Base-by-base conservation (phyloP, 1,140 invertebrate genomes). In the Zaprionus capensis region DNA sequence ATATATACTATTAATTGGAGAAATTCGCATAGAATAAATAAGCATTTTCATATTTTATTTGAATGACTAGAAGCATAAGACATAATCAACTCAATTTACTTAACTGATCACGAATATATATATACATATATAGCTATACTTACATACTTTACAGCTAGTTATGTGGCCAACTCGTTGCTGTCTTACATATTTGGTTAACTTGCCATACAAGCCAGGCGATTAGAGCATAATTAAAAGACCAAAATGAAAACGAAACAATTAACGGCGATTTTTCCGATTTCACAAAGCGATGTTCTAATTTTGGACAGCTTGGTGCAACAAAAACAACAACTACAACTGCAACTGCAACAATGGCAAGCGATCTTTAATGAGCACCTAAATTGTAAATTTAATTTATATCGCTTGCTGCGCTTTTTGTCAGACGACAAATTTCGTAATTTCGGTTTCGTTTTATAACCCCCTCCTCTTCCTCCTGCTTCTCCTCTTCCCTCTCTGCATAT, bases 321-420 rank as follows among this genome's bases (percentile, higher is more conserved):
- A 76, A 61, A 38, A 44, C 44, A n/a, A 15, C 28, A 22, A 63
- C 28, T 53, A 15, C 14, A 68, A 68, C 41, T 55, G 36, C 73
- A 62, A n/a, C 63, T 38, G 17, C 34, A 26, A 44, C 56, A 38
- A 55, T 38, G 31, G 41, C 76, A 76, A 86, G 76, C 51, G 41
- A 46, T 68, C 65, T 90, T 91, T 90, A 90, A 90, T 90, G 85
- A 90, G 80, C 85, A 85, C 85, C 85, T 91, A 90, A 90, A 90
- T 77, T 77, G 85, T 85, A 90, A 82, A 85, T 91, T 91, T 91
- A 90, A 90, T 90, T 90, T 90, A 90, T 91, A 91, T 63, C 85
- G 79, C 82, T 90, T 85, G 75, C 72, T 65, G 72, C 73, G 64
- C 86, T 90, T 90, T 90, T 90, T 90, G 85, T 90, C 86, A 90